A percentile compares a stretch with the other conserved stretches of the same genome.
Evolutionary conservation across 2,797 vertebrate species (phyloP).

Genomic region (Denticeps clupeoides): DNA sequence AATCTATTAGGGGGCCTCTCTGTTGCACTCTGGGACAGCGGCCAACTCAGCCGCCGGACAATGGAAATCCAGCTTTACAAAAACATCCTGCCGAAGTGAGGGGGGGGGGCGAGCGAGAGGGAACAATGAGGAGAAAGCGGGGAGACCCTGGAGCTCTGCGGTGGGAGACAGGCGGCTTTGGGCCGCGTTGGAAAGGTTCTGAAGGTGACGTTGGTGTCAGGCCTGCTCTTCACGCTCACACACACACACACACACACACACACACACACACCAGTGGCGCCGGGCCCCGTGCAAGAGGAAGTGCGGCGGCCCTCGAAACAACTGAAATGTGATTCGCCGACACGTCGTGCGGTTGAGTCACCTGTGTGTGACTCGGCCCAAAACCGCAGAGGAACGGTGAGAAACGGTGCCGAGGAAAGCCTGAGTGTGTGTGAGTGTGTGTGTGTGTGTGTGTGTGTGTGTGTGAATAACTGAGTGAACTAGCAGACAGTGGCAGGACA

Average conservation of each 20-base stretch:
- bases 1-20: constrained; percentile 65
- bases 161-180: not conserved
- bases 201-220: not conserved
- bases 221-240: too few relatives aligned
- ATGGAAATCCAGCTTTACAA: constrained; percentile 70
- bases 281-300: not conserved
- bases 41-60: constrained; percentile 65
- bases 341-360: too few relatives aligned
- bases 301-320: too few relatives aligned
- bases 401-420: too few relatives aligned
- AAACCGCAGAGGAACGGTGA: not conserved
- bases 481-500: constrained; percentile 26
- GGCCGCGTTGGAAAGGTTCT: not conserved
- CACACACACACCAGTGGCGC: not conserved
- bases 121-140: constrained; percentile 12
- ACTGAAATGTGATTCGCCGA: too few relatives aligned
- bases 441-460: not conserved
- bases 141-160: constrained; percentile 7
- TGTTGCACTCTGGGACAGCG: constrained; percentile 53
- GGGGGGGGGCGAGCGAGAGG: constrained; percentile 15
- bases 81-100: constrained; percentile 69
- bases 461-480: constrained; percentile 16
- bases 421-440: not conserved
- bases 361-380: too few relatives aligned
- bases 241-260: not conserved